Evolutionary conservation across 2,797 vertebrate genomes (phyloP).

Genomic region (Tokudaia muenninki): DNA sequence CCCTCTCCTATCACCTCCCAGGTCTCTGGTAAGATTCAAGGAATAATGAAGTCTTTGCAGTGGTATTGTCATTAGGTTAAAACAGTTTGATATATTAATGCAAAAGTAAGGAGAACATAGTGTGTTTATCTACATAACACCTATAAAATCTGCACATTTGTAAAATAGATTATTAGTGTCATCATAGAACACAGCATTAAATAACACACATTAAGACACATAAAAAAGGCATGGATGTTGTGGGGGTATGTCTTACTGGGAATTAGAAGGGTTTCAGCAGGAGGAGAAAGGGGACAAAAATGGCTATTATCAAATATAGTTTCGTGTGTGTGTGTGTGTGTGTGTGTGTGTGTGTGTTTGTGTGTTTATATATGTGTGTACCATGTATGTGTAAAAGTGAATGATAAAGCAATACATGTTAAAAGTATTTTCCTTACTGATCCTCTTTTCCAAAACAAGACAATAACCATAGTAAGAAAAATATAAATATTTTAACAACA

Average conservation of each 20-base stretch:
- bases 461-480: neutral
- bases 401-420: neutral
- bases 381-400: too few species aligned
- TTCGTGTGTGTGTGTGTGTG: too few species aligned
- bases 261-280: neutral
- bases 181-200: neutral
- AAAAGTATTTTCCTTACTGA: neutral
- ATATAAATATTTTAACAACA: neutral
- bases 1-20: too few species aligned
- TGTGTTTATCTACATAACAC: neutral
- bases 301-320: neutral
- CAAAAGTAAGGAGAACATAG: neutral
- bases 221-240: neutral
- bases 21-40: neutral
- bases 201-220: neutral
- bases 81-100: neutral
- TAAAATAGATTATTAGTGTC: neutral
- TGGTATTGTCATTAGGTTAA: slow-evolving; percentile 3
- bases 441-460: neutral
- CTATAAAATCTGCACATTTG: neutral
- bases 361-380: neutral
- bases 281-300: neutral
- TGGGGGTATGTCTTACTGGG: neutral
- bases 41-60: neutral
- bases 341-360: neutral